Percentiles rank a stretch among this genome's conserved stretches.
Conservation (phyloP, 2,113 vertebrate genomes). For the Ginglymostoma cirratum region DNA sequence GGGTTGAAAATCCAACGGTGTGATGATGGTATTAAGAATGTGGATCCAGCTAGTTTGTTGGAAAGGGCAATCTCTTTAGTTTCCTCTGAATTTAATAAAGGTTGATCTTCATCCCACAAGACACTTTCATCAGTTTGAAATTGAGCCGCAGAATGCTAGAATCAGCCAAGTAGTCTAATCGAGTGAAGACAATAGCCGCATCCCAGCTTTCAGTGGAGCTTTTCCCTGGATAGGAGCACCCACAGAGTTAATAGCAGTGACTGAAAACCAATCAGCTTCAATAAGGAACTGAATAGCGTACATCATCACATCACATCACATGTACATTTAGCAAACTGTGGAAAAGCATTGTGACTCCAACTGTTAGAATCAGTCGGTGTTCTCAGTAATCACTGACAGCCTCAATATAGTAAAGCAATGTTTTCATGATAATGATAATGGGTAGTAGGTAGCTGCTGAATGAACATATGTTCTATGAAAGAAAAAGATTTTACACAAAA, state of each 20-base stretch:
- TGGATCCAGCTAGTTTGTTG: not conserved
- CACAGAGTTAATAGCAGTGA: constrained; percentile 13
- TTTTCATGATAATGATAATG: not conserved
- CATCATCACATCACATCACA: not conserved
- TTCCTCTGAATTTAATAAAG: not conserved
- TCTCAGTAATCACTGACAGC: constrained; percentile 17
- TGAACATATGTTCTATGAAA: not conserved
- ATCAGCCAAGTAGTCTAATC: not conserved
- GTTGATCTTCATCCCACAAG: constrained; percentile 1
- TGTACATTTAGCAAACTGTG: constrained; percentile 10
- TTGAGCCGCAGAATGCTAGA: not conserved
- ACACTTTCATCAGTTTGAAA: not conserved
- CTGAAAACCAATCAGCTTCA: constrained; percentile 11
- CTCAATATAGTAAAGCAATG: not conserved
- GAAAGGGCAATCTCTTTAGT: not conserved
- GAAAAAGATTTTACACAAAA: not conserved
- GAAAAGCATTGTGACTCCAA: constrained; percentile 5
- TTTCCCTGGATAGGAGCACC: constrained; percentile 4
- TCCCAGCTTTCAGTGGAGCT: not conserved
- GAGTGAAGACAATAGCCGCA: not conserved
- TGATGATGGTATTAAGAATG: not conserved
- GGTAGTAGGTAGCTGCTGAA: not conserved
- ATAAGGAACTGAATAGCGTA: not conserved
- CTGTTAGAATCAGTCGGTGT: constrained; percentile 15
- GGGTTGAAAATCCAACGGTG: not conserved